Evolutionary conservation across 2,113 vertebrate genomes (phyloP).

Genomic region (Aphyosemion australe): DNA sequence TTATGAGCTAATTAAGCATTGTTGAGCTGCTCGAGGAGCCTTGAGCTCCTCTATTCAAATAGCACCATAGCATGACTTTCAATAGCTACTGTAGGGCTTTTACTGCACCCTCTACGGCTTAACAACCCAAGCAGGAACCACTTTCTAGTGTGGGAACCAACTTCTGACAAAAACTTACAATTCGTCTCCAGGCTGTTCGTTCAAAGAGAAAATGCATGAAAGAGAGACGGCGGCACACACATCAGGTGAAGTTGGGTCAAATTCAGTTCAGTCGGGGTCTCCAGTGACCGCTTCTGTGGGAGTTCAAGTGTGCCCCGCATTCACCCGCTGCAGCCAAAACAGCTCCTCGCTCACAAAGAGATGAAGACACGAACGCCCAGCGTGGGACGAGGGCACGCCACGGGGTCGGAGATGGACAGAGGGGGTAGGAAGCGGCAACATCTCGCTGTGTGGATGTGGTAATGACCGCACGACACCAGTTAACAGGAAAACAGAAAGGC

Average conservation of each 20-base stretch:
- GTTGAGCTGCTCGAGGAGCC: slow-evolving; percentile 52
- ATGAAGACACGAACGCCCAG: slow-evolving; percentile 55
- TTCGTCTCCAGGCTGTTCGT: slow-evolving; percentile 1
- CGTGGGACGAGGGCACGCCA: slow-evolving; percentile 20
- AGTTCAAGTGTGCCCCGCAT: slow-evolving; percentile 72
- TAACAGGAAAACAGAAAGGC: slow-evolving; percentile 7
- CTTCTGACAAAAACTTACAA: slow-evolving; percentile 8
- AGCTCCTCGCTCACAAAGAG: slow-evolving; percentile 52
- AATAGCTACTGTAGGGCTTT: slow-evolving; percentile 65
- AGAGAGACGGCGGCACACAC: slow-evolving; percentile 16
- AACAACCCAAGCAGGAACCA: slow-evolving; percentile 47
- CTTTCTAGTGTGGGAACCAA: slow-evolving; percentile 39
- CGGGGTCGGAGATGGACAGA: slow-evolving; percentile 56
- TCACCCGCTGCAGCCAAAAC: slow-evolving; percentile 46
- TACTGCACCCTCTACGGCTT: slow-evolving; percentile 62
- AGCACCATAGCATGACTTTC: slow-evolving; percentile 49
- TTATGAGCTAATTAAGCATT: slow-evolving; percentile 84
- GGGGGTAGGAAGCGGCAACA: slow-evolving; percentile 26
- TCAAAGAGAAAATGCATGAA: slow-evolving; percentile 4
- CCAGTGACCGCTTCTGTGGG: slow-evolving; percentile 45
- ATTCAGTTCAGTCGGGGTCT: slow-evolving; percentile 57
- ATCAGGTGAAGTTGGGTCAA: slow-evolving; percentile 48
- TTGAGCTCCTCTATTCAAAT: slow-evolving; percentile 23
- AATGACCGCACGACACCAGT: slow-evolving; percentile 50
- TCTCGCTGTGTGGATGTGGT: slow-evolving; percentile 35